Evolutionary conservation across 2,797 vertebrate genomes (phyloP), one percentile per base, ranked within the genome.

Genomic region (Chelidonichthys spinosus): DNA sequence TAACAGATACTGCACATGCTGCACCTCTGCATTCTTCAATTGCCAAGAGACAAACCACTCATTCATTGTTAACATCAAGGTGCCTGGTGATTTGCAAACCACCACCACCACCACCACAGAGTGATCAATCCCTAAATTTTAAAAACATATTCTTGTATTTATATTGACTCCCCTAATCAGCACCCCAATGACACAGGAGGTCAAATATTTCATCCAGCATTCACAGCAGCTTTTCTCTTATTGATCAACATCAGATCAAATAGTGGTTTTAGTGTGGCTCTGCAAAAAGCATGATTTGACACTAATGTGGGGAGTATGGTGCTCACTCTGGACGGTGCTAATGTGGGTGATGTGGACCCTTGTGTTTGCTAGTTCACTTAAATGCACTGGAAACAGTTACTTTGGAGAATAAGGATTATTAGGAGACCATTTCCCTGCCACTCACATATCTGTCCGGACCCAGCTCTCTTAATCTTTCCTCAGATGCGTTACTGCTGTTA

Each of bases 291-390:
- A 67, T 83, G 63, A 85, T 70, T 63, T 56, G 61, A 68, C 25
- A 67, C 75, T 89, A 83, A 89, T 83, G 81, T 76, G 40, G 13
- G 52, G 37, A 74, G 68, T 33, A 72, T 91, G 86, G 79, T 69
- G 63, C 59, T 69, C 64, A 61, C 36, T 75, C 47, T 82, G 33
- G 60, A 63, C 61, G 63, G 64, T 49, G 64, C 68, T 87, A 69
- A 69, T 86, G 78, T 78, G 62, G 3, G 55, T 76, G 53, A n/a
- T 79, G 52, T 72, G 32, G 2, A 2, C 5, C 13, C 5, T 67
- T 2, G 0, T 68, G 61, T 67, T 60, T 67, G 49, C 64, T 37
- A 33, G 47, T 71, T 49, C 65, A 37, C 60, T 60, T 42, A 63
- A 71, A 74, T 42, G 78, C 37, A 61, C 66, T 79, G n/a, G n/a